Evolutionary conservation across 2,797 vertebrate species (phyloP), one percentile per base, ranked within the genome.

Genomic region (Craterocephalus amniculus): DNA sequence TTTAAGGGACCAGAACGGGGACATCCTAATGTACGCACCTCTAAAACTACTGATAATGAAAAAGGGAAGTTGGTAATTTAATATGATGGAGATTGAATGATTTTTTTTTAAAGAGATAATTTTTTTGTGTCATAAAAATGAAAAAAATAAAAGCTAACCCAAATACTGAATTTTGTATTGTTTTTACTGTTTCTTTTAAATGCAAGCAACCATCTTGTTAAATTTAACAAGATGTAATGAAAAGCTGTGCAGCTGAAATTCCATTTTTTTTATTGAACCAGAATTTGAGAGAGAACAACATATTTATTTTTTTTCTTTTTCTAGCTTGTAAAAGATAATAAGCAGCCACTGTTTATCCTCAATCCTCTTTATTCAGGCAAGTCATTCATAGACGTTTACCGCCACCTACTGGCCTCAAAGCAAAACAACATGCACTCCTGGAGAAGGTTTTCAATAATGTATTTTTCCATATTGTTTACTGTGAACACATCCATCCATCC

Each of bases 11-110:
- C 79, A 85, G 60, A 75, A 45, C 72, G 79, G 63, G 66, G 71
- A 72, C 7, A 58, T 76, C 80, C 63, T 74, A 80, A 70, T 13
- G 48, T 73, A 78, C 81, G 74, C 63, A 68, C 86, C 62, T 89
- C 58, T 81, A 45, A 87, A 90, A 95, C 92, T 94, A 93, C 93
- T 94, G 93, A 94, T 86, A 69, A 83, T 83, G 81, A 67, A 89
- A 85, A 91, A 82, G 86, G 79, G 76, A 87, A 58, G 59, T 63
- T 56, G 61, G 67, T 88, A 83, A 83, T 54, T 88, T 87, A 70
- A 84, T 70, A 63, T 79, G 48, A 78, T 80, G 56, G 52, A 22
- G 45, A 48, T 8, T 22, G 40, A 70, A 67, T 59, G 63, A 65
- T 72, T 43, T 63, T 74, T 72, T 43, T 63, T 74, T 80, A 7